A percentile compares a stretch with the other conserved stretches of the same genome.
Evolutionary conservation across 2,113 vertebrate species (phyloP).

Genomic region (Excalfactoria chinensis): DNA sequence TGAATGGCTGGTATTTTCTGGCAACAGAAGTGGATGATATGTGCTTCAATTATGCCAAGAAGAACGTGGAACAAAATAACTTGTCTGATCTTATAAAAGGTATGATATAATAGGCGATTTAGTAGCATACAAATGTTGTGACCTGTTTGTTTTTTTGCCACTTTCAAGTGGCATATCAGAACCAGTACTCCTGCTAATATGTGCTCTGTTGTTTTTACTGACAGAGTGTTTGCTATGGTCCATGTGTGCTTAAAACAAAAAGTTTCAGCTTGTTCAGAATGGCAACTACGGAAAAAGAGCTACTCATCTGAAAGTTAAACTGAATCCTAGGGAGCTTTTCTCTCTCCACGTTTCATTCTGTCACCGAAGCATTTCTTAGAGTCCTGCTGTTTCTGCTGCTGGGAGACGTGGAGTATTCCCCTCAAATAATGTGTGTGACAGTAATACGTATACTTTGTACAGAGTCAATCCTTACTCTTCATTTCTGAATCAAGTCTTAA

Average conservation of each 20-base stretch:
- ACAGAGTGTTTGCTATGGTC: neutral
- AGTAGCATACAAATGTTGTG: neutral
- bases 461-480: neutral
- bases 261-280: neutral
- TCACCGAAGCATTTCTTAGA: neutral
- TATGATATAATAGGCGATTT: slow-evolving; percentile 35
- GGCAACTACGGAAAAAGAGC: neutral
- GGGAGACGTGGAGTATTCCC: neutral
- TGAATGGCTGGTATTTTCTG: slow-evolving; percentile 98
- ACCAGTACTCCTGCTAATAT: neutral
- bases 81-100: slow-evolving; percentile 97
- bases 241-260: neutral
- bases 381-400: neutral
- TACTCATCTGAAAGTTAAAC: neutral
- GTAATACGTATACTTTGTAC: rapidly evolving
- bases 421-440: neutral
- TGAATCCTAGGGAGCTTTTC: neutral
- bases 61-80: slow-evolving; percentile 96
- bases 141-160: neutral
- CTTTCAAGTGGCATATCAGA: neutral
- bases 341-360: neutral
- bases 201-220: neutral
- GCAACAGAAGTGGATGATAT: slow-evolving; percentile 99
- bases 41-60: slow-evolving; percentile 97
- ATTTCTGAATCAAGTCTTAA: neutral